These are phyloP conservation scores for Mythimna albipuncta DNA, from an alignment of 2,888 invertebrate species.

Conservation along the genomic window DNA sequence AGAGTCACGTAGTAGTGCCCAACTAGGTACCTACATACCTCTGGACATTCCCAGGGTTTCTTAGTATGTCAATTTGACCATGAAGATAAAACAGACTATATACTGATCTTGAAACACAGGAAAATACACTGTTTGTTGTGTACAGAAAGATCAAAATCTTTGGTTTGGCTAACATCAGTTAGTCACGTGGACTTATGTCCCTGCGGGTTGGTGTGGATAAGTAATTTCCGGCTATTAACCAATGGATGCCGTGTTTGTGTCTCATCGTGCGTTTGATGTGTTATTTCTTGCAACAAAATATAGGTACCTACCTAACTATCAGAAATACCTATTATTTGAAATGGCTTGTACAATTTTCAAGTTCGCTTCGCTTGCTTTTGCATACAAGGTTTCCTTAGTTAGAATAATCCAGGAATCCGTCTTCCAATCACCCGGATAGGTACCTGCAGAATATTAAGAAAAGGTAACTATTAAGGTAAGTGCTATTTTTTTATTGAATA, in stretches of 20 bases:
- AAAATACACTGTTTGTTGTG: constrained; percentile 41
- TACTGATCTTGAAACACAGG: constrained; percentile 9
- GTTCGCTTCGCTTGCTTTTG: background rate
- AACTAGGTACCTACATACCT: constrained; percentile 17
- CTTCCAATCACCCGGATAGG: too few relatives aligned
- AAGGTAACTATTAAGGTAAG: too few relatives aligned
- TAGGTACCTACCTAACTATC: background rate
- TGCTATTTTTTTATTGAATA: too few relatives aligned
- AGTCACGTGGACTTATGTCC: constrained; percentile 39
- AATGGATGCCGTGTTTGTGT: constrained; percentile 54
- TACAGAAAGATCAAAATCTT: constrained; percentile 33
- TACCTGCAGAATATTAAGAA: too few relatives aligned
- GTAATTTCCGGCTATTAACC: constrained; percentile 66
- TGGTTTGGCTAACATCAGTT: constrained; percentile 2
- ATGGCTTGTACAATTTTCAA: background rate
- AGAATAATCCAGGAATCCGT: too few relatives aligned
- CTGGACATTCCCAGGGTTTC: constrained; percentile 53
- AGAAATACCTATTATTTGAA: background rate
- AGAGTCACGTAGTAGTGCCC: constrained; percentile 32
- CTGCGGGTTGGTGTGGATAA: constrained; percentile 58
- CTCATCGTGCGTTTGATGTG: constrained; percentile 34
- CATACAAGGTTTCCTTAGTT: too few relatives aligned
- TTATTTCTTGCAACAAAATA: constrained; percentile 23
- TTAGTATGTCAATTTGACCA: constrained; percentile 52
- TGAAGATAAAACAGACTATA: constrained; percentile 37